Base-by-base conservation (phyloP, 1,140 invertebrate species). In the Lerema accius region DNA sequence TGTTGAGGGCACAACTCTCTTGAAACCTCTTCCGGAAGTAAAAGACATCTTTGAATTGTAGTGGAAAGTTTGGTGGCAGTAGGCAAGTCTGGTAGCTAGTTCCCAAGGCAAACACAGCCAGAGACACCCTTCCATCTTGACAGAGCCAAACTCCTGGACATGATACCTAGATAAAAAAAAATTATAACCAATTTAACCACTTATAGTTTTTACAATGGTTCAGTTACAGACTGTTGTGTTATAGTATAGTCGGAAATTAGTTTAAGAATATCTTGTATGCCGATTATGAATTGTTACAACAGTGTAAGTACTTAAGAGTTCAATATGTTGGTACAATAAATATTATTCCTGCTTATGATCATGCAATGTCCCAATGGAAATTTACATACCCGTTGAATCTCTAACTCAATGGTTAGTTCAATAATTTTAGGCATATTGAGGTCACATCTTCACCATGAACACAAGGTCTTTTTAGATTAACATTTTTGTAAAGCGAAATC, bases 131-230 rank as follows among this genome's bases (percentile, higher is more conserved):
- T 1, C 94, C 95, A 84, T 94, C 94, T 51, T 94, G 93, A 84
- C 94, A 95, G 0, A 95, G 71, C 94, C 94, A 95, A 19, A 95
- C 94, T 23, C 95, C 95, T 6, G 95, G 95, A 89, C 94, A 95
- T 64, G 94, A 94, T 17, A 95, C 90, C 94, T 95, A 65, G 28
- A n/a, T 16, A 48, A 42, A 90, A 83, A 63, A 53, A 42, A 55
- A 14, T 14, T 32, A 61, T n/a, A n/a, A n/a, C n/a, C n/a, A n/a
- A n/a, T n/a, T n/a, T n/a, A n/a, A n/a, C n/a, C n/a, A n/a, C n/a
- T n/a, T n/a, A n/a, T n/a, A n/a, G n/a, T n/a, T n/a, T n/a, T n/a
- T n/a, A n/a, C n/a, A n/a, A n/a, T n/a, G n/a, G n/a, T n/a, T n/a
- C n/a, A n/a, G n/a, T n/a, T n/a, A n/a, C n/a, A n/a, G n/a, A n/a